Evolutionary conservation across 2,888 invertebrate genomes (phyloP).

Genomic region (Rhyacophila evoluta): DNA sequence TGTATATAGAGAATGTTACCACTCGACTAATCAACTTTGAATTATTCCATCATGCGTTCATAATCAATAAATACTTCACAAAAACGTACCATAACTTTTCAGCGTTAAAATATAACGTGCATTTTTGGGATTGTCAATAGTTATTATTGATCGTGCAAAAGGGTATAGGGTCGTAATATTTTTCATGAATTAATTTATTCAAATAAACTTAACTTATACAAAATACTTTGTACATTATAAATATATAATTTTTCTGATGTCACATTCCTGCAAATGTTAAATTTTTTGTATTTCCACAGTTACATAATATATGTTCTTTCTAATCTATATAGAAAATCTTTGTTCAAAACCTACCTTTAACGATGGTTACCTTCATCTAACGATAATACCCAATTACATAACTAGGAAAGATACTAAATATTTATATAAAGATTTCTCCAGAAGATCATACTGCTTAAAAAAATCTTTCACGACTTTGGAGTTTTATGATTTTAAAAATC

Average conservation of each 20-base stretch:
- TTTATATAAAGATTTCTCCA: conserved; percentile 34
- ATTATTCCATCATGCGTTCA: conserved; percentile 13
- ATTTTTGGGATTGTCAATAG: conserved; percentile 1
- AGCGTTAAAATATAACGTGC: background rate
- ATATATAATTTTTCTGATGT: background rate
- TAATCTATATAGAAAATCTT: conserved; percentile 32
- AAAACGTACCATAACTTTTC: conserved; percentile 11
- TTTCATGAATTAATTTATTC: background rate
- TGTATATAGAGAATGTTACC: background rate
- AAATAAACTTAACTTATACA: background rate
- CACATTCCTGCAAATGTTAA: conserved; percentile 3
- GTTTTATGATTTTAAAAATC: background rate
- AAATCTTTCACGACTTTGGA: background rate
- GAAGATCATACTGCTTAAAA: conserved; percentile 39
- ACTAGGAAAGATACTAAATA: conserved; percentile 35
- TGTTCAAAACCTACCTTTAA: conserved; percentile 49
- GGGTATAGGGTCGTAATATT: background rate
- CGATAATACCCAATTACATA: conserved; percentile 39
- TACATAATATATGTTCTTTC: background rate
- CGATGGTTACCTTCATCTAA: conserved; percentile 42
- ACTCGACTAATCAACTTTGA: background rate
- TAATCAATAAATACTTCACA: background rate
- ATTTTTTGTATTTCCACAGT: conserved; percentile 4
- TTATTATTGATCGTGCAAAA: background rate
- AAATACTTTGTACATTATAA: background rate